These are phyloP conservation scores for Hylaea fasciaria DNA, from an alignment of 2,888 invertebrate genomes.

Conservation along the genomic window DNA sequence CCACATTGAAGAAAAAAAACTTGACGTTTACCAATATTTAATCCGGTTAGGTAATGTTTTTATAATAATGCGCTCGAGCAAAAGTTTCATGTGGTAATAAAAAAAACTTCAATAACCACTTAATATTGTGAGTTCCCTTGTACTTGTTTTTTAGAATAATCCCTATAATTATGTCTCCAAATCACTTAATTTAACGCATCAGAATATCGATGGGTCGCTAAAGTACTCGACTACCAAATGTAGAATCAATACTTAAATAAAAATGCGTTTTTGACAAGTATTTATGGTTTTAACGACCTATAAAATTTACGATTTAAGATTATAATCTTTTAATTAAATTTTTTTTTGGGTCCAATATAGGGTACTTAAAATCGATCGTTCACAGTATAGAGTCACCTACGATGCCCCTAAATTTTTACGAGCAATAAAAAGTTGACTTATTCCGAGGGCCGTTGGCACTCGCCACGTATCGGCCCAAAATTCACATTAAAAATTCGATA, in stretches of 20 bases:
- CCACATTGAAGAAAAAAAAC: too few species aligned
- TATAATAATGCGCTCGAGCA: neutral
- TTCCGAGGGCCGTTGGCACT: slow-evolving; percentile 62
- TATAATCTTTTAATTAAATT: slow-evolving; percentile 62
- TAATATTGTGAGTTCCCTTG: too few species aligned
- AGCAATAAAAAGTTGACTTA: slow-evolving; percentile 81
- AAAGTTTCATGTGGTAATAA: neutral
- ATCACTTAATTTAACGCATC: slow-evolving; percentile 27
- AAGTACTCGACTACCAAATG: slow-evolving; percentile 17
- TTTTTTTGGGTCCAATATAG: slow-evolving; percentile 52
- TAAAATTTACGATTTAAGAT: slow-evolving; percentile 59
- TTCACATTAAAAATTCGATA: slow-evolving; percentile 75
- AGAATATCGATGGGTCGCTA: slow-evolving; percentile 13
- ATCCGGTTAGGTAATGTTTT: too few species aligned
- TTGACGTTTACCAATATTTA: too few species aligned
- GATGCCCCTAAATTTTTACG: slow-evolving; percentile 77
- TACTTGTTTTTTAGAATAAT: neutral
- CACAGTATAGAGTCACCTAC: slow-evolving; percentile 65
- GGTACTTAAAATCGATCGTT: slow-evolving; percentile 62
- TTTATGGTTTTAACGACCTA: slow-evolving; percentile 51
- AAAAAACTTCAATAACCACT: neutral
- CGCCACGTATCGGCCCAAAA: slow-evolving; percentile 61
- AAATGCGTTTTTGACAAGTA: slow-evolving; percentile 52
- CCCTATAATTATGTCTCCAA: neutral
- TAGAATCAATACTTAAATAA: slow-evolving; percentile 44